A percentile compares a stretch with the other conserved stretches of the same genome.
Evolutionary conservation across 2,113 vertebrate genomes (phyloP).

Genomic region (Pundamilia nyererei): DNA sequence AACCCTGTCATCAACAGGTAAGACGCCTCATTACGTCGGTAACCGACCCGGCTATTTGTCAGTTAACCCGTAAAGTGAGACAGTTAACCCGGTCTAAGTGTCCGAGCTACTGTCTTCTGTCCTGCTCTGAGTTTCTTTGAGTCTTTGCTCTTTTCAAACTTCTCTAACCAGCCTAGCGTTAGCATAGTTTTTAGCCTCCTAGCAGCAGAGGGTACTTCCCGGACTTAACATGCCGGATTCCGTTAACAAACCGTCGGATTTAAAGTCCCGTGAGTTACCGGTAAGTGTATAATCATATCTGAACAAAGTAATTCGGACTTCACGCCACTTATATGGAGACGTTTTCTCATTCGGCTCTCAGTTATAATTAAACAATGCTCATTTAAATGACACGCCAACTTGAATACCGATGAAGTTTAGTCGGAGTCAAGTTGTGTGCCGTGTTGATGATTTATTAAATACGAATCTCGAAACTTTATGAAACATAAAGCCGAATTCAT

Average conservation of each 20-base stretch:
- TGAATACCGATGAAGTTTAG: neutral
- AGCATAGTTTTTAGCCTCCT: constrained; percentile 4
- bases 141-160: neutral
- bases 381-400: neutral
- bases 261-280: neutral
- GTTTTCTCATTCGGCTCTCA: neutral
- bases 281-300: fast-evolving
- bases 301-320: fast-evolving
- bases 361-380: fast-evolving
- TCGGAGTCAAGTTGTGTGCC: neutral
- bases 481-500: neutral
- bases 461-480: neutral
- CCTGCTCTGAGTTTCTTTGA: neutral
- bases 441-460: neutral
- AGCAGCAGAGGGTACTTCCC: neutral
- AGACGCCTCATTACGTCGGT: neutral
- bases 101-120: neutral
- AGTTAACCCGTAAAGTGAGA: neutral
- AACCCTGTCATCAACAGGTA: constrained; percentile 12
- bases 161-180: neutral
- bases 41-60: too few relatives aligned
- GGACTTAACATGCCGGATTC: neutral
- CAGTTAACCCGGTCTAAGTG: neutral
- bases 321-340: fast-evolving
- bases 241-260: neutral